These are phyloP conservation scores for Leucozona laternaria DNA, from an alignment of 2,888 invertebrate species.

Conservation along the genomic window DNA sequence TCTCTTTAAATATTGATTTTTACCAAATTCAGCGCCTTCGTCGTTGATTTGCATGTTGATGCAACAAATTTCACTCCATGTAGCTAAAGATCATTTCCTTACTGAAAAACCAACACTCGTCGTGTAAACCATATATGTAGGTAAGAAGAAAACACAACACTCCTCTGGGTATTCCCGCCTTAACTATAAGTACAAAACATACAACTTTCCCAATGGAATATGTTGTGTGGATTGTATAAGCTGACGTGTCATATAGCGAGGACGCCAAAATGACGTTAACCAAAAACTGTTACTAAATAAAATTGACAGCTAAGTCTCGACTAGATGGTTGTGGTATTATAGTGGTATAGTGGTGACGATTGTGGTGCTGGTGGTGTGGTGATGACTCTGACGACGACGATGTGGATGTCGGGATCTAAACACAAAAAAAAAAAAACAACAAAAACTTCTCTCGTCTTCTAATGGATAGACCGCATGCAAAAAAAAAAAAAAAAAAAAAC, in stretches of 20 bases:
- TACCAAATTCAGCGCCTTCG: not conserved
- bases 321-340: not conserved
- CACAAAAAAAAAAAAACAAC: conserved; percentile 50
- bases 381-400: conserved; percentile 1
- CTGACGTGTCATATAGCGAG: not conserved
- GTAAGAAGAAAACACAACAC: conserved; percentile 6
- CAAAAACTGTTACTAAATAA: conserved; percentile 52
- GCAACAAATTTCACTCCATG: conserved; percentile 2
- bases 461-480: conserved; percentile 71
- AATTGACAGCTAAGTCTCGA: conserved; percentile 64
- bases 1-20: not conserved
- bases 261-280: conserved; percentile 25
- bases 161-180: not conserved
- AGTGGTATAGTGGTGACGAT: not conserved
- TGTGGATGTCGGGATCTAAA: not conserved
- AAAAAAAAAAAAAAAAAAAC: conserved; percentile 22
- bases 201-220: conserved; percentile 30
- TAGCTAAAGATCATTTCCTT: conserved; percentile 1
- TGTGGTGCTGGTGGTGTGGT: not conserved
- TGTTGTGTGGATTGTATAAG: not conserved
- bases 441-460: conserved; percentile 51
- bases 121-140: conserved; percentile 19
- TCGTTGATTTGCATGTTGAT: not conserved
- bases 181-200: not conserved
- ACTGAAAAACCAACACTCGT: not conserved